A percentile compares a stretch with the other conserved stretches of the same genome.
Evolutionary conservation across 2,797 vertebrate genomes (phyloP).

Genomic region (Sebastes hopkinsi): DNA sequence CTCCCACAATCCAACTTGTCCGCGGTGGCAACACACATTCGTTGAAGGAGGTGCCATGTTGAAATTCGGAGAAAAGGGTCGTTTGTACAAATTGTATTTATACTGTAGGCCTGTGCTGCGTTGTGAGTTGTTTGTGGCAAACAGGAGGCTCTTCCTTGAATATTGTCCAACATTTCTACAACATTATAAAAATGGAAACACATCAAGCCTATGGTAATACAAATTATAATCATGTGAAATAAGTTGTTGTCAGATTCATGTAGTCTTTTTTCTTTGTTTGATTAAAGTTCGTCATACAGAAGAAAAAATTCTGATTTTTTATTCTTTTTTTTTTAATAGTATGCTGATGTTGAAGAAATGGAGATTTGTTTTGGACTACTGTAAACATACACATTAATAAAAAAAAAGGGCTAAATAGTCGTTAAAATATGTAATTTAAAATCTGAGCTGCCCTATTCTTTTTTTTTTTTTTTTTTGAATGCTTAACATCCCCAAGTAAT

Average conservation of each 20-base stretch:
- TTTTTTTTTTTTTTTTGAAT: neutral
- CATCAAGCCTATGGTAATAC: neutral
- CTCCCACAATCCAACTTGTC: slow-evolving; percentile 77
- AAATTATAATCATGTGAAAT: neutral
- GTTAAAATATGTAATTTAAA: neutral
- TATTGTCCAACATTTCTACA: neutral
- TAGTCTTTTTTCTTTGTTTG: neutral
- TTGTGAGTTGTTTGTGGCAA: slow-evolving; percentile 13
- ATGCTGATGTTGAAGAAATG: neutral
- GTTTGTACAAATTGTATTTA: slow-evolving; percentile 42
- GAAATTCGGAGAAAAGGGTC: slow-evolving; percentile 50
- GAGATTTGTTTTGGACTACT: neutral
- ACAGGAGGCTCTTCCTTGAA: neutral
- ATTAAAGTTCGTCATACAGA: neutral
- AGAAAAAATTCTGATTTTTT: neutral
- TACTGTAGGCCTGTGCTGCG: slow-evolving; percentile 7
- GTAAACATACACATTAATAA: neutral
- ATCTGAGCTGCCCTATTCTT: neutral
- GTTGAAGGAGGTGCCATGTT: slow-evolving; percentile 62
- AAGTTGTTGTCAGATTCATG: neutral
- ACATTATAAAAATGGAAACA: slow-evolving; percentile 1
- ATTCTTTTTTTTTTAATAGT: neutral
- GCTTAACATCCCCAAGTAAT: slow-evolving; percentile 22
- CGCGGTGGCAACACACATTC: slow-evolving; percentile 55
- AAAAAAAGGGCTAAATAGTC: neutral